phyloP scores from a whole-genome alignment of 1,140 invertebrate genomes.

The Hyposmocoma kahamanoa region DNA sequence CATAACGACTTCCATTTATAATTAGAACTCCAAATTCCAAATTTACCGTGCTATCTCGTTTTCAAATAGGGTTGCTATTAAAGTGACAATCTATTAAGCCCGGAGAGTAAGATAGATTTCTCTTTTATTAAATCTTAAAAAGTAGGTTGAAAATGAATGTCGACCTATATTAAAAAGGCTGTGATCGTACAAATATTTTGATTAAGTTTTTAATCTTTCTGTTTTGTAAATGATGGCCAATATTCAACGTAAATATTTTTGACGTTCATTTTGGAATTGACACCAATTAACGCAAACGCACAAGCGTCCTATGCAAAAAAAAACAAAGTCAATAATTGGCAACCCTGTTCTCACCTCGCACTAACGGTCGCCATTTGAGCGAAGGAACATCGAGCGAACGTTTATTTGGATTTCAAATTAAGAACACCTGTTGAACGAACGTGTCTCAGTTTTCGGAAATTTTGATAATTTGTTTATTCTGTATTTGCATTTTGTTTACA shows the following conservation, averaged over 20 bases:
- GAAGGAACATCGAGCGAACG: slow-evolving; percentile 3
- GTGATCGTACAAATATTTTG: no score
- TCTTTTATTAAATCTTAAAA: no score
- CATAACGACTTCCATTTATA: not conserved
- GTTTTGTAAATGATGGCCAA: no score
- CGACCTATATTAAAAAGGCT: no score
- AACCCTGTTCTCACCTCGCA: not conserved
- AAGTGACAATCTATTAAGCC: no score
- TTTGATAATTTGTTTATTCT: not conserved
- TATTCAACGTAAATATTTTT: no score
- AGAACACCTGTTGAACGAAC: slow-evolving; percentile 19
- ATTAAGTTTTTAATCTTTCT: no score
- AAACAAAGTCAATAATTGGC: not conserved
- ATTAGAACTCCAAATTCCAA: not conserved
- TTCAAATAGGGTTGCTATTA: no score
- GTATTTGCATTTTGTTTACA: not conserved
- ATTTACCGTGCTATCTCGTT: not conserved
- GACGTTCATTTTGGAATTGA: no score
- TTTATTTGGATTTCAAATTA: slow-evolving; percentile 22
- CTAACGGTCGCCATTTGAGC: not conserved
- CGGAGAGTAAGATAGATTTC: no score
- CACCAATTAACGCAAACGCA: no score
- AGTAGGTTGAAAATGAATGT: no score
- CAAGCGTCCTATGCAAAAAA: not conserved
- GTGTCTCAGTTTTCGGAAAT: not conserved